Evolutionary conservation across 2,888 invertebrate species (phyloP).

Genomic region (Psococerastis gibbosa): DNA sequence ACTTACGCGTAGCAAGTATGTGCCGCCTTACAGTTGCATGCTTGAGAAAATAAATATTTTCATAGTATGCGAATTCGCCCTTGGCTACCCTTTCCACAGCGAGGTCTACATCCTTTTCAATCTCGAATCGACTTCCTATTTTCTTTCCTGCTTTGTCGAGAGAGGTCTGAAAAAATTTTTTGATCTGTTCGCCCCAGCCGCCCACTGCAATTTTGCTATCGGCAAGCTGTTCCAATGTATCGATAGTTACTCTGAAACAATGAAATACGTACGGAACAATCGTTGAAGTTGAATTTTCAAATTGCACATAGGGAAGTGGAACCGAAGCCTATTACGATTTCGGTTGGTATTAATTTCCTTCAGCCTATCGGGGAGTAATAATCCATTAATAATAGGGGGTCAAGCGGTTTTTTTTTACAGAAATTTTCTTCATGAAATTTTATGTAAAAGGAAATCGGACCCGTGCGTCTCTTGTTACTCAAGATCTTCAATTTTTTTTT

Average conservation of each 20-base stretch:
- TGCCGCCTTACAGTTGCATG: constrained; percentile 41
- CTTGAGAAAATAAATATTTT: constrained; percentile 50
- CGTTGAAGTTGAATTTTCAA: too few species aligned
- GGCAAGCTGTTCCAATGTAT: constrained; percentile 48
- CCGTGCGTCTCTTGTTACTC: too few species aligned
- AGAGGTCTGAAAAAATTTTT: constrained; percentile 48
- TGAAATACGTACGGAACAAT: neutral
- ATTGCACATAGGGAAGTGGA: too few species aligned
- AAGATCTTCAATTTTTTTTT: too few species aligned
- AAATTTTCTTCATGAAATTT: too few species aligned
- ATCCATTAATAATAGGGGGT: too few species aligned
- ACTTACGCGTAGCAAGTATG: constrained; percentile 23
- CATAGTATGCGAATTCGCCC: constrained; percentile 61
- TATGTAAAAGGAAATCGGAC: too few species aligned
- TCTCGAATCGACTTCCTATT: constrained; percentile 46
- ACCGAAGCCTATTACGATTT: too few species aligned
- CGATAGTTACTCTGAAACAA: constrained; percentile 48
- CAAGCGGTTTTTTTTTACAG: too few species aligned
- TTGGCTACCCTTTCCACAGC: constrained; percentile 46
- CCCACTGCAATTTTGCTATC: constrained; percentile 42
- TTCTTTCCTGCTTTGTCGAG: constrained; percentile 43
- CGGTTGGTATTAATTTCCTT: too few species aligned
- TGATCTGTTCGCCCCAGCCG: constrained; percentile 52
- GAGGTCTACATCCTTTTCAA: constrained; percentile 36
- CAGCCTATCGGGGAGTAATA: too few species aligned